Conservation (phyloP, 2,888 invertebrate genomes). For the Argynnis bischoffii region DNA sequence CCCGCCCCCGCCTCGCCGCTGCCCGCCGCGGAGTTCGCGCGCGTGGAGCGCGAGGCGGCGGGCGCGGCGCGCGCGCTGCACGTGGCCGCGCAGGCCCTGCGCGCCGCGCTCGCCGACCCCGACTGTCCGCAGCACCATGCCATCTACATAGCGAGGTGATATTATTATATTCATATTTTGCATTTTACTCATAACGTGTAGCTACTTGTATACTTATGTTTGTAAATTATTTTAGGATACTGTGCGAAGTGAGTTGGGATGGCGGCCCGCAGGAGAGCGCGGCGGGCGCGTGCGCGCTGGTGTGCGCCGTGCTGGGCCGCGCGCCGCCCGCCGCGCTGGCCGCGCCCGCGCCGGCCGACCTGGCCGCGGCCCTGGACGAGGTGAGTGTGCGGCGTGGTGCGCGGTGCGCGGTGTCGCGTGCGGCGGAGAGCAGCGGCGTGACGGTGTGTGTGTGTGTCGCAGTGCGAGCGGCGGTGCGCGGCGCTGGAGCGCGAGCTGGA, state of each 20-base stretch:
- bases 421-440: background rate
- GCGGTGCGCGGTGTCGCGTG: background rate
- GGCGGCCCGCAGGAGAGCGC: conserved; percentile 41
- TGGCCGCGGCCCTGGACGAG: conserved; percentile 50
- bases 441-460: background rate
- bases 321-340: conserved; percentile 23
- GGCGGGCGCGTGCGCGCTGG: conserved; percentile 44
- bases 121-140: conserved; percentile 40
- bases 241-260: conserved; percentile 46
- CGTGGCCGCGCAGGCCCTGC: conserved; percentile 45
- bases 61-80: conserved; percentile 39
- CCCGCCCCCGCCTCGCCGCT: conserved; percentile 44
- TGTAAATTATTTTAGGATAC: conserved; percentile 37
- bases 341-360: conserved; percentile 36
- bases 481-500: conserved; percentile 12
- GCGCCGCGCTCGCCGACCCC: conserved; percentile 42
- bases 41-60: conserved; percentile 49
- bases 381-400: background rate
- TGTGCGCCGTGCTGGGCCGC: conserved; percentile 34
- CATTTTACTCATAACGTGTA: background rate
- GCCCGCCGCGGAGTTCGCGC: conserved; percentile 59
- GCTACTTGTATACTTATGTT: background rate
- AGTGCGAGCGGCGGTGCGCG: conserved; percentile 42
- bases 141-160: conserved; percentile 51
- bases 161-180: background rate